phyloP scores from a whole-genome alignment of 2,888 invertebrate species.

The Xanthorhoe spadicearia region DNA sequence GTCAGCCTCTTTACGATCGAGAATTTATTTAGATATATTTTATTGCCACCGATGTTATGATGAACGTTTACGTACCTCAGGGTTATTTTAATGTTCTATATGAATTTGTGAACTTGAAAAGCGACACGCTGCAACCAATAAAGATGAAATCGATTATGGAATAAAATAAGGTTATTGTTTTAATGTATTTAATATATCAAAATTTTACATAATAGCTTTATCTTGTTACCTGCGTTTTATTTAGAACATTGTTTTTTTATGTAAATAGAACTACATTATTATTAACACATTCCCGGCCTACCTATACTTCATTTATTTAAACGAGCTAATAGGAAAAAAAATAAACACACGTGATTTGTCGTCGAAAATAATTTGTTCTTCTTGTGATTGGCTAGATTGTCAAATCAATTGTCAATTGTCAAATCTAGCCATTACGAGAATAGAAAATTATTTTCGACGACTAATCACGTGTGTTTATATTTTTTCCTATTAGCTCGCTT shows the following conservation, averaged over 20 bases:
- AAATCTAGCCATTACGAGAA: too few species aligned
- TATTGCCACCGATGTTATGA: slow-evolving; percentile 80
- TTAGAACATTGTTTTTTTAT: neutral
- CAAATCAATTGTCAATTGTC: too few species aligned
- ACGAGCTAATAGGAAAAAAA: too few species aligned
- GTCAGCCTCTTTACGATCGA: slow-evolving; percentile 79
- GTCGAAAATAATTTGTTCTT: too few species aligned
- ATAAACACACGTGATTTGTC: too few species aligned
- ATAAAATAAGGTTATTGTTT: slow-evolving; percentile 50
- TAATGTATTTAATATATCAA: slow-evolving; percentile 36
- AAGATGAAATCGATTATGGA: slow-evolving; percentile 67
- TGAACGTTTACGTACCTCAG: slow-evolving; percentile 71
- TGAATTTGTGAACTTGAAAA: slow-evolving; percentile 66
- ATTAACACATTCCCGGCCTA: too few species aligned
- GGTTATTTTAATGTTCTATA: slow-evolving; percentile 74
- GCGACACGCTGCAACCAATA: slow-evolving; percentile 60
- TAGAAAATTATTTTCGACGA: too few species aligned
- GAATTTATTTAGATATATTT: slow-evolving; percentile 79
- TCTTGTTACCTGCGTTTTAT: slow-evolving; percentile 28
- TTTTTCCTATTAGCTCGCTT: too few species aligned
- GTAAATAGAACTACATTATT: too few species aligned
- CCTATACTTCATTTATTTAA: too few species aligned
- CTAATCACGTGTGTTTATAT: too few species aligned
- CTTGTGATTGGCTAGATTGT: too few species aligned
- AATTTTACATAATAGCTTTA: slow-evolving; percentile 39